Base-by-base conservation (phyloP, 2,888 invertebrate genomes). In the Tribolium freemani region DNA sequence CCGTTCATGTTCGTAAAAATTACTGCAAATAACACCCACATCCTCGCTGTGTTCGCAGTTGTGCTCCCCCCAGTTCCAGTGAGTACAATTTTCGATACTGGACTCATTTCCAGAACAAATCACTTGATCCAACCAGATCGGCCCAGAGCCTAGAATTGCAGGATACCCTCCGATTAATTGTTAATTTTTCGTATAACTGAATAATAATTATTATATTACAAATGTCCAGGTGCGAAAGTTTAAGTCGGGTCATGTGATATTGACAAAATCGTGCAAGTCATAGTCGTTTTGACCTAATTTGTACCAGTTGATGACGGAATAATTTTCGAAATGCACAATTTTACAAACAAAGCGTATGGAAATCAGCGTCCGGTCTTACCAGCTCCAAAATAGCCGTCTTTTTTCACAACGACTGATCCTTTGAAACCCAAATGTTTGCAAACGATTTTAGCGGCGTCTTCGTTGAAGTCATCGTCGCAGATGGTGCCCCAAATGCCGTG, bases 41-140 rank as follows among this genome's bases (percentile, higher is more conserved):
- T 94, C 94, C 84, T 94, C 94, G 5, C 87, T 87, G 83, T 94
- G 94, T 69, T 90, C 89, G 82, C 94, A 94, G 81, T 93, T 93
- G 82, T 91, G 89, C 73, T 89, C 88, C 1, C 92, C 92, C 93
- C 93, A 93, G 5, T 89, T 87, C 85, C 89, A 89, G 79, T 91
- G 92, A 10, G 87, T 87, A 82, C 94, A 94, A 10, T 89, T 85
- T 56, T 89, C 88, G n/a, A 94, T 78, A 50, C 86, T 85, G 0
- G 88, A 88, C 84, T 93, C 93, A 76, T 91, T 91, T 5, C 94
- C 94, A 5, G 83, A 81, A 80, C 94, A 94, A 58, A 87, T 88
- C 9, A 93, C 89, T 83, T 92, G 91, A 80, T 93, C 92, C 56
- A 93, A 83, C 93, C 93, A 93, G 79, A 93, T 93, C 1, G 91